Conservation (phyloP, 2,797 vertebrate species). For the Lepus oiostolus region DNA sequence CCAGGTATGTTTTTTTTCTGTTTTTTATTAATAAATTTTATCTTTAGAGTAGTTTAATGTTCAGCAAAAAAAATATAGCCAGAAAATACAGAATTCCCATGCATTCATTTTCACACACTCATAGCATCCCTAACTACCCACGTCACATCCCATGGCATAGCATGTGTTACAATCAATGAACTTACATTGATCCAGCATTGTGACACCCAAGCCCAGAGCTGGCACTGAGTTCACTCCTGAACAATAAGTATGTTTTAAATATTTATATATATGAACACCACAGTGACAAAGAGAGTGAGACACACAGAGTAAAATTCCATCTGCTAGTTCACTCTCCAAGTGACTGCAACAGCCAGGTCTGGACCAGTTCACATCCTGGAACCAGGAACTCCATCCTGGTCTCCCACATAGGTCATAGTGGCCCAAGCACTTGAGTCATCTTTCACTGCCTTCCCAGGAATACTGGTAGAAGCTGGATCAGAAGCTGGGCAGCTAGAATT, state of each 20-base stretch:
- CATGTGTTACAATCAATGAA: neutral
- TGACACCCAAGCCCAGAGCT: neutral
- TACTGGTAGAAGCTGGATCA: too few relatives aligned
- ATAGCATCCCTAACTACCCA: neutral
- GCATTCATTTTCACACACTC: accelerated
- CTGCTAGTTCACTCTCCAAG: too few relatives aligned
- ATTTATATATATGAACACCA: too few relatives aligned
- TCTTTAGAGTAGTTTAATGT: neutral
- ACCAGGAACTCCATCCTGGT: too few relatives aligned
- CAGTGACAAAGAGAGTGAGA: too few relatives aligned
- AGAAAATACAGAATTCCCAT: neutral
- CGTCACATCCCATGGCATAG: accelerated
- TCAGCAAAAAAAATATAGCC: neutral
- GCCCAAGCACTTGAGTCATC: too few relatives aligned
- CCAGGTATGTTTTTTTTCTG: neutral
- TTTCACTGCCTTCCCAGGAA: too few relatives aligned
- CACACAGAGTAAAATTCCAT: too few relatives aligned
- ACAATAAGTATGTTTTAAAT: neutral
- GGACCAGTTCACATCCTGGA: too few relatives aligned
- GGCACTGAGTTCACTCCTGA: neutral
- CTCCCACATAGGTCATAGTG: too few relatives aligned
- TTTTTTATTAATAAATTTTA: neutral
- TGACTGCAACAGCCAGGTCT: too few relatives aligned
- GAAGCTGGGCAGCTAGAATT: too few relatives aligned
- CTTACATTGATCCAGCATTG: neutral